Base-by-base conservation (phyloP, 2,888 invertebrate genomes). In the Alloplasta piceator region DNA sequence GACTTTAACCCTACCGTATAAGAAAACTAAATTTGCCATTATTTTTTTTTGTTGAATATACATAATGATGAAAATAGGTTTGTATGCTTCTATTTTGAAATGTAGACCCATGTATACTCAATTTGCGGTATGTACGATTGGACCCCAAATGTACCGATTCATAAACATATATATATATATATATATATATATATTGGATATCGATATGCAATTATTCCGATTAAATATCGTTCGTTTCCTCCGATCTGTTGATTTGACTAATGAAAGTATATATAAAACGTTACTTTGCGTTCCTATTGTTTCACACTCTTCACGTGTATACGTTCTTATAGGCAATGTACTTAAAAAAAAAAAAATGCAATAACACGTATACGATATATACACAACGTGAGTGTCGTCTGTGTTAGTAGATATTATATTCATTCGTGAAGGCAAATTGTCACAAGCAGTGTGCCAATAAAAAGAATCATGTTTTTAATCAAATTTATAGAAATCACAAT, bases 391-490 rank as follows among this genome's bases (percentile, higher is more conserved):
- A 72, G 50, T 71, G 66, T 58, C 70, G 68, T 50, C 55, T 80
- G 77, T 74, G 76, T 60, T 46, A 52, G 38, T 43, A 48, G 36
- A 75, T 48, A 63, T 48, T 26, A 26, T 63, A 58, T 66, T 66
- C 14, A 46, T 48, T 50, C 55, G 46, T 55, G 7, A 46, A 72
- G 63, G 67, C 73, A 26, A 48, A 75, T 64, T 82, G 74, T 80
- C 82, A 50, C 66, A 73, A 74, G 26, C 75, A 80, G 80, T 84
- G 80, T 81, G 82, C 78, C 73, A 84, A 84, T 84, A 84, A 84
- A 83, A 63, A 58, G 10, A 52, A 68, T 61, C 56, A 14, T 14
- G 52, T 52, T 12, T 43, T 26, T 26, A 26, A 26, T 2, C 7
- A 43, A 9, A 43, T 43, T 9, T 10, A 43, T 43, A 41, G 5